Base-by-base conservation (phyloP, 2,888 invertebrate species). In the Pasiphila rectangulata region DNA sequence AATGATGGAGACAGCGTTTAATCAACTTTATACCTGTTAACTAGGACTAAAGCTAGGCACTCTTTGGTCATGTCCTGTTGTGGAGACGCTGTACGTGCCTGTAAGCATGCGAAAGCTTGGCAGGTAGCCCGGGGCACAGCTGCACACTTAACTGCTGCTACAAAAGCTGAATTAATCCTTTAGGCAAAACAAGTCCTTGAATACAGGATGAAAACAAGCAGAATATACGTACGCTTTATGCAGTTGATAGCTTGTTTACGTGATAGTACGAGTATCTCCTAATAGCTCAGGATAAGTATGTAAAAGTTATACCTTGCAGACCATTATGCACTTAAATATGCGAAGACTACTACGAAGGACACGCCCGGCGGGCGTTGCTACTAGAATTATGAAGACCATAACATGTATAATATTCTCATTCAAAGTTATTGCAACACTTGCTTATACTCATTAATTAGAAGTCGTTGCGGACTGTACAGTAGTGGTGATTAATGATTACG, bases 371-470 rank as follows among this genome's bases (percentile, higher is more conserved):
- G 30, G 15, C 17, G 23, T 36, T 42, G 44, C 47, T 45, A 42
- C 34, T 32, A 20, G 35, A 36, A 25, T 27, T 27, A 42, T 29
- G 42, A 23, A 44, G 44, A 23, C 40, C 40, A 42, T 42, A 16
- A 40, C 30, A 24, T 32, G 49, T 29, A 40, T 49, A 44, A 44
- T 49, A 49, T 27, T 35, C 0, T 10, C 36, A 45, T 43, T 46
- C 13, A 41, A 41, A 20, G 20, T 36, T 32, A 51, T 40, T 34
- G 19, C 27, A 21, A 32, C 12, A 35, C 30, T n/a, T n/a, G n/a
- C n/a, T n/a, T 36, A 39, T 40, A 30, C 34, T 23, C 17, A 20
- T 9, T 21, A 21, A 46, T 54, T 51, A 41, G 7, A 37, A 29
- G 39, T 24, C 39, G 21, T 49, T 37, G 32, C 30, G 30, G 7